Evolutionary conservation across 2,888 invertebrate genomes (phyloP).

Genomic region (Rutpela maculata): DNA sequence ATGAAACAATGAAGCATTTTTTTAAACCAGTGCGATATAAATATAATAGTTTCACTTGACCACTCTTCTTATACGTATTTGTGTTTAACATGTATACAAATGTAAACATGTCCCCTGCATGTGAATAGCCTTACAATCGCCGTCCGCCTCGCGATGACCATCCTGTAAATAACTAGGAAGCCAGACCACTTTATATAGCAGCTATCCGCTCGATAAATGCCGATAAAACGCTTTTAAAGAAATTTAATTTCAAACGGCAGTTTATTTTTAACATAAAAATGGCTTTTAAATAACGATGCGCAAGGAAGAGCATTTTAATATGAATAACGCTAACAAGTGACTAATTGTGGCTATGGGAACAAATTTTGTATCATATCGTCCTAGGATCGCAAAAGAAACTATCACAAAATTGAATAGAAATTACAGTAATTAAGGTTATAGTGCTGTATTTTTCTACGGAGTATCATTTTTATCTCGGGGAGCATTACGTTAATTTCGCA

Average conservation of each 20-base stretch:
- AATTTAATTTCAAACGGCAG: conserved; percentile 40
- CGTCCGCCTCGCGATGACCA: background rate
- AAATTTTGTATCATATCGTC: conserved; percentile 12
- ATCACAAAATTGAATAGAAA: conserved; percentile 1
- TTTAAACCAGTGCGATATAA: too few relatives aligned
- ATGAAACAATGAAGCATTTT: too few relatives aligned
- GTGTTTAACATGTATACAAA: too few relatives aligned
- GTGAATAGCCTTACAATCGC: too few relatives aligned
- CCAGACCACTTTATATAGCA: conserved; percentile 32
- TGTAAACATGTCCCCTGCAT: too few relatives aligned
- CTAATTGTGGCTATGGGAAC: conserved; percentile 12
- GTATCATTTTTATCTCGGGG: background rate
- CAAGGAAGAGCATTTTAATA: conserved; percentile 15
- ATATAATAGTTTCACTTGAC: too few relatives aligned
- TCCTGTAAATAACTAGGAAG: conserved; percentile 41
- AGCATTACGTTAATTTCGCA: background rate
- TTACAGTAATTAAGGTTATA: conserved; percentile 18
- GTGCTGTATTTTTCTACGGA: background rate
- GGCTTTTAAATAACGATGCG: conserved; percentile 2
- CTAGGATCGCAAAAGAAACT: conserved; percentile 1
- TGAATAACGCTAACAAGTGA: background rate
- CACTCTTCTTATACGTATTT: too few relatives aligned
- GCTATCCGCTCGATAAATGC: conserved; percentile 38
- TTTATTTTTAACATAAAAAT: conserved; percentile 37
- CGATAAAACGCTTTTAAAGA: conserved; percentile 45